Evolutionary conservation across 2,888 invertebrate species (phyloP).

Genomic region (Yponomeuta sedellus): DNA sequence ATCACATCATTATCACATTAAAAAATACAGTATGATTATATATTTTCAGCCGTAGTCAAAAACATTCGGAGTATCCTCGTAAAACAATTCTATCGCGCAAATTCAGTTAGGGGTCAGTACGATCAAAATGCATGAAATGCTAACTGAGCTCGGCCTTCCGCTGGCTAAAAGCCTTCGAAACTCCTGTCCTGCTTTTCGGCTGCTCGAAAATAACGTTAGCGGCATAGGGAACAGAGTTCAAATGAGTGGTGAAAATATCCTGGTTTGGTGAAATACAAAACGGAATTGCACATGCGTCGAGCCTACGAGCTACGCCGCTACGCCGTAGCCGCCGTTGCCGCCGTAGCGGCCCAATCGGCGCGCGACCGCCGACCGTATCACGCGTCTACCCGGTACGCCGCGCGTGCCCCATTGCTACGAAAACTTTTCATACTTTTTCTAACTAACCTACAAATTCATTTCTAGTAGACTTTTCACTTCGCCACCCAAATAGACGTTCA

Average conservation of each 20-base stretch:
- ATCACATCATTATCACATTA: too few species aligned
- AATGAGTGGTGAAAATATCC: conserved; percentile 24
- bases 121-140: conserved; percentile 55
- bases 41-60: too few species aligned
- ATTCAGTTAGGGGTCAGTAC: conserved; percentile 30
- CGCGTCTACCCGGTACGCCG: conserved; percentile 44
- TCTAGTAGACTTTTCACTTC: not conserved
- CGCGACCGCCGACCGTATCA: conserved; percentile 44
- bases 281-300: conserved; percentile 65
- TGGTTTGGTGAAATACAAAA: conserved; percentile 28
- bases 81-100: conserved; percentile 16
- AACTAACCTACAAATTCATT: not conserved
- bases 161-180: conserved; percentile 23
- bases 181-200: conserved; percentile 15
- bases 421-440: conserved; percentile 68
- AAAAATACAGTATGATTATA: too few species aligned
- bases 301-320: conserved; percentile 25
- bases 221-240: conserved; percentile 25
- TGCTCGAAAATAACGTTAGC: conserved; percentile 28
- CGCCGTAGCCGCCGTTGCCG: conserved; percentile 40
- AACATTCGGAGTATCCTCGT: not conserved
- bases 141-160: conserved; percentile 41
- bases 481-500: not conserved
- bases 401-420: conserved; percentile 35
- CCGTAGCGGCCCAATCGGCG: conserved; percentile 60